A percentile compares a stretch with the other conserved stretches of the same genome.
phyloP scores from a whole-genome alignment of 35 echinoderm and acorn worm genomes.

The Anneissia japonica region DNA sequence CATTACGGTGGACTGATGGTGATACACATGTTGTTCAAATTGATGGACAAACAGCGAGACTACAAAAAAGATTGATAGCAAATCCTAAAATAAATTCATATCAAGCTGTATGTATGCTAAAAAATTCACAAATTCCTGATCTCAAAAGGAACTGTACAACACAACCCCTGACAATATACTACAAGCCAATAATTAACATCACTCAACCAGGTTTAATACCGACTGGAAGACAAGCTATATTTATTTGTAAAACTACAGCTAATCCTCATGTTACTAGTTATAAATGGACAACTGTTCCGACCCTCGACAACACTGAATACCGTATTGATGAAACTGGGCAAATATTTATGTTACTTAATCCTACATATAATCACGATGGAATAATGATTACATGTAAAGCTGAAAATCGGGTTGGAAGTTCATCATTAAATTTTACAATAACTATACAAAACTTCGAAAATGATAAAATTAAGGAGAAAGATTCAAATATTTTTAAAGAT shows the following conservation, averaged over 20 bases:
- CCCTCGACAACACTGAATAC: background rate
- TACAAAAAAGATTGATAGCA: background rate
- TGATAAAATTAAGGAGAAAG: background rate
- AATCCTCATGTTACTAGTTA: background rate
- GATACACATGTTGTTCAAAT: background rate
- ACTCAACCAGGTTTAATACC: background rate
- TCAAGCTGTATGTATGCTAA: background rate
- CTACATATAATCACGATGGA: background rate
- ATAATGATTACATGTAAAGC: background rate
- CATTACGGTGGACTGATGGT: background rate
- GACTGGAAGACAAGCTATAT: background rate
- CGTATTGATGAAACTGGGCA: background rate
- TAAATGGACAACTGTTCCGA: background rate
- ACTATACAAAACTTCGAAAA: background rate
- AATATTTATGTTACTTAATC: background rate
- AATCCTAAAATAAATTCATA: background rate
- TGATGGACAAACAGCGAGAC: background rate
- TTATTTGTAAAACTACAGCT: background rate
- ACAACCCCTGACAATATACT: background rate
- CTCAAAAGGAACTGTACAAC: background rate
- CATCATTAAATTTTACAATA: background rate
- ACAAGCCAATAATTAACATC: background rate
- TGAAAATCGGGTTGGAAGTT: background rate
- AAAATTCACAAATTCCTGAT: background rate
- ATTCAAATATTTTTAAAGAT: background rate